phyloP scores from a whole-genome alignment of 2,797 vertebrate genomes.

The Iguana delicatissima region DNA sequence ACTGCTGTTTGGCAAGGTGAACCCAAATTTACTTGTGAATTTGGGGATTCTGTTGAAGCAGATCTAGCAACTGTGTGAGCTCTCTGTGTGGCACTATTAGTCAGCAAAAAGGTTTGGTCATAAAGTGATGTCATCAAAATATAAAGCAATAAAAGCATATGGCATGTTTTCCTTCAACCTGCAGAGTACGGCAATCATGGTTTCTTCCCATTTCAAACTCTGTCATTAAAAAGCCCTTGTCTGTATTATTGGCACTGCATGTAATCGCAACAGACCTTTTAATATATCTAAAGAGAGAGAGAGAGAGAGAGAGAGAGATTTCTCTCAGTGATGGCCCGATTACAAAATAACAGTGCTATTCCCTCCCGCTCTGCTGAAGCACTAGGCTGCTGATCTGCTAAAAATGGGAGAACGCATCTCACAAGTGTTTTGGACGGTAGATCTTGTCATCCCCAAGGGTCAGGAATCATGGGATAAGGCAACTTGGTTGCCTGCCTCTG shows the following conservation, averaged over 20 bases:
- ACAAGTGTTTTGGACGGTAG: not conserved
- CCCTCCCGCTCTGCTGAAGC: not conserved
- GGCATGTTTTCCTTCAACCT: not conserved
- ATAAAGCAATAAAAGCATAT: not conserved
- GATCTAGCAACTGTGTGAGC: not conserved
- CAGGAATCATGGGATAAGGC: not conserved
- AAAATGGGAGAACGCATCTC: not conserved
- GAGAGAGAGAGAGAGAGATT: too few relatives aligned
- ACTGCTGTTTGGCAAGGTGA: not conserved
- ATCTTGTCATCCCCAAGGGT: not conserved
- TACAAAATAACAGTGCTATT: not conserved
- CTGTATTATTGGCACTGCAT: not conserved
- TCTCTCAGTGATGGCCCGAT: too few relatives aligned
- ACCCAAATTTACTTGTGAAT: not conserved
- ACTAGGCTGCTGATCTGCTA: not conserved
- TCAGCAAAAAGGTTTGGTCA: not conserved
- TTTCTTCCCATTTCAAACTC: not conserved
- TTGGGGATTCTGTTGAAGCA: not conserved
- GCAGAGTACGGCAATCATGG: not conserved
- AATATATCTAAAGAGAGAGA: not conserved
- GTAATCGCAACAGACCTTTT: constrained; percentile 14
- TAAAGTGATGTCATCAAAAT: not conserved
- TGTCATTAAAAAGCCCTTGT: not conserved
- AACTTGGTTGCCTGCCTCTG: too few relatives aligned
- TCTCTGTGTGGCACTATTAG: not conserved